Conservation (phyloP, 2,797 vertebrate species). For the Zenarchopterus dispar region DNA sequence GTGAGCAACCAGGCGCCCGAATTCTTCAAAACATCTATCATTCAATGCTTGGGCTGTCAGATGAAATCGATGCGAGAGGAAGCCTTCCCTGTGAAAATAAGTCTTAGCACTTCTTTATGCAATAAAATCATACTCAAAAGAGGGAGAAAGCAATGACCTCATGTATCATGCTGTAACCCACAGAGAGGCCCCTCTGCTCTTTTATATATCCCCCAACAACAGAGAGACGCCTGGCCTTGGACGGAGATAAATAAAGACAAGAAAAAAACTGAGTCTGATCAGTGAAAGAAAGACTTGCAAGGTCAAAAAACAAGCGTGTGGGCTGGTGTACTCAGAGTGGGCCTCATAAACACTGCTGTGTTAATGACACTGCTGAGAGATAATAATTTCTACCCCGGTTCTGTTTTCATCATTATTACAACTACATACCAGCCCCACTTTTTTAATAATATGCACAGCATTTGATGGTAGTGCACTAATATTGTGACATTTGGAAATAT, state of each 20-base stretch:
- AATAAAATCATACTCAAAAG: slow-evolving; percentile 31
- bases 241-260: slow-evolving; percentile 53
- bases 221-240: slow-evolving; percentile 46
- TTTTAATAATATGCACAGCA: background rate
- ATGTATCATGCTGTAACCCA: slow-evolving; percentile 21
- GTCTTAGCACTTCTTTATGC: slow-evolving; percentile 6
- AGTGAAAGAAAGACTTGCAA: slow-evolving; percentile 47
- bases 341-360: slow-evolving; percentile 14
- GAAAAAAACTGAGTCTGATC: slow-evolving; percentile 29
- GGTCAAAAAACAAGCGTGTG: slow-evolving; percentile 52
- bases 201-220: slow-evolving; percentile 57
- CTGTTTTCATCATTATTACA: background rate
- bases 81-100: background rate
- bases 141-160: slow-evolving; percentile 16
- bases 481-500: too few relatives aligned
- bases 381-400: background rate
- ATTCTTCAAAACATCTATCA: background rate
- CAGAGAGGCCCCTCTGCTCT: slow-evolving; percentile 32
- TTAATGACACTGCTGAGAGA: slow-evolving; percentile 25
- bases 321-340: slow-evolving; percentile 20
- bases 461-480: too few relatives aligned
- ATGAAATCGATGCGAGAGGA: too few relatives aligned
- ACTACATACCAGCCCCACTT: background rate
- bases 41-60: too few relatives aligned
- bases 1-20: background rate